Evolutionary conservation across 1,140 invertebrate species (phyloP), one percentile per base, ranked within the genome.

Genomic region (Heterodera carotae): DNA sequence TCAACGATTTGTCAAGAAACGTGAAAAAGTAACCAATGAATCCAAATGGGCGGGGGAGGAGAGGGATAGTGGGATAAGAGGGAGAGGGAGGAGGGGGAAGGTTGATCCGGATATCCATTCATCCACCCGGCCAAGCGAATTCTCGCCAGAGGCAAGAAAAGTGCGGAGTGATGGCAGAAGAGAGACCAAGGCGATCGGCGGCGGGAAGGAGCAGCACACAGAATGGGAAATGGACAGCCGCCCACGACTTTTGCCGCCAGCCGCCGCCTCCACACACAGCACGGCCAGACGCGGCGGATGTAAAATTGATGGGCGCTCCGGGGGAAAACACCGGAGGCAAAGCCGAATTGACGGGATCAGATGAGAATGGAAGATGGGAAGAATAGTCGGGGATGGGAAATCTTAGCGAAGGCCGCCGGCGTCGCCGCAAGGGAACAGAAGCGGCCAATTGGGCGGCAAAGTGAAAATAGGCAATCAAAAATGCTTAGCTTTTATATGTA

Each of bases 171-270:
- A 22, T 22, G 48, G 48, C 48, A 22, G 48, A n/a, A n/a, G n/a
- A n/a, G n/a, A 43, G 39, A 43, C 39, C 39, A 12, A 6, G 6
- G 39, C 39, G 39, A 43, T 43, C 22, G 48, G 22, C 5, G 5
- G 22, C 2, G 48, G 18, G 48, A 22, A 2, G 29, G 22, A 31
- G 62, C 33, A 22, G 33, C n/a, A n/a, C 60, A 31, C n/a, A 66
- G 62, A 34, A 66, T n/a, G n/a, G n/a, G 8, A 1, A 66, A 34
- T 29, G 62, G 62, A 66, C 29, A 66, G 27, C 62, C 62, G 62
- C 62, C 62, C 62, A 66, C 62, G 62, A 66, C 62, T 66, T 66
- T 66, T 56, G 48, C 48, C 48, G 48, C 48, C 48, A 56, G 48
- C 48, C 48, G 48, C 15, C 48, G 5, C 48, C 12, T 18, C 15